A percentile compares a stretch with the other conserved stretches of the same genome.
These are phyloP conservation scores for Tenebrio molitor DNA, from an alignment of 1,140 invertebrate genomes.

Conservation along the genomic window DNA sequence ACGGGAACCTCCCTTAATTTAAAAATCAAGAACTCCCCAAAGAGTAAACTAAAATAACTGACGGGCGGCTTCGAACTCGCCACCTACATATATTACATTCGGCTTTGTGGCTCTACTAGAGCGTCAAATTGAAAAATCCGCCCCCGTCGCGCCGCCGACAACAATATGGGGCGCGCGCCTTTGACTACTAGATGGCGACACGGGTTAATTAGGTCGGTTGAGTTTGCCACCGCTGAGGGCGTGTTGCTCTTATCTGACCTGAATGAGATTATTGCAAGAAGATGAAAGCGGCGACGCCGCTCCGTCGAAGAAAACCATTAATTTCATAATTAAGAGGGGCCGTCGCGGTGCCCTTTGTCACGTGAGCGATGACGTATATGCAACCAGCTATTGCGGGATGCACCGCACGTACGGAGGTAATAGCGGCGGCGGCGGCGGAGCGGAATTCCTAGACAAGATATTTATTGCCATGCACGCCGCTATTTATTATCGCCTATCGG, in stretches of 20 bases:
- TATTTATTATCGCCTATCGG: conserved; percentile 24
- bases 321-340: not conserved
- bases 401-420: conserved; percentile 14
- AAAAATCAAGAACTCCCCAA: not conserved
- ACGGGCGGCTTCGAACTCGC: not conserved
- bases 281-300: conserved; percentile 1
- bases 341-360: not conserved
- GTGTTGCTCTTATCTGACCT: conserved; percentile 18
- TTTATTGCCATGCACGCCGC: not conserved
- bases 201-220: conserved; percentile 9
- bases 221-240: conserved; percentile 8
- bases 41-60: not conserved
- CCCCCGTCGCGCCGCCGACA: not conserved
- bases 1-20: not conserved
- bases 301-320: conserved; percentile 5
- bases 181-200: conserved; percentile 9
- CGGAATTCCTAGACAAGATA: conserved; percentile 23
- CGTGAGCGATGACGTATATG: not conserved
- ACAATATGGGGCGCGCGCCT: not conserved
- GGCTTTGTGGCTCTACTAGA: conserved; percentile 18
- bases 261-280: conserved; percentile 20
- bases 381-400: not conserved
- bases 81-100: not conserved
- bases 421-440: not conserved
- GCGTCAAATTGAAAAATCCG: conserved; percentile 23